Evolutionary conservation across 2,797 vertebrate species (phyloP), one percentile per base, ranked within the genome.

Genomic region (Xiphophorus birchmanni): DNA sequence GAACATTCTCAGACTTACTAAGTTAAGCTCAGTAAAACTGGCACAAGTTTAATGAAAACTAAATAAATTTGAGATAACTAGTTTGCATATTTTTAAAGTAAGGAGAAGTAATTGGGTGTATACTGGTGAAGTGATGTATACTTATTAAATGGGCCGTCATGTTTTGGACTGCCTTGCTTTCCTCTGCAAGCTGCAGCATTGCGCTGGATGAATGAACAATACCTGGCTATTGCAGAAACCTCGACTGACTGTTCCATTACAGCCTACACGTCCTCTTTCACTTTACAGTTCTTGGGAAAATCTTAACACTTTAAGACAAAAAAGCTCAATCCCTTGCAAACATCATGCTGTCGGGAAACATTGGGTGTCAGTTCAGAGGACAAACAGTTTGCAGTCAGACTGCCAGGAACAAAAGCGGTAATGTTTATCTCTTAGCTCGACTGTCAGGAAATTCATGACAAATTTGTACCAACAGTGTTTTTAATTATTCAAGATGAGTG

Each of bases 141-240:
- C 75, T 48, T 23, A 52, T 37, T 58, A 37, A 37, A 73, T 45
- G 79, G 75, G 37, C 40, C 21, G 9, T 54, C 52, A 37, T 83
- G 82, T 84, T 83, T 26, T 60, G 60, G 37, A 71, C 17, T 13
- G 54, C 60, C 67, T 74, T 71, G 60, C 81, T 90, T 89, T 79
- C 77, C 85, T 60, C 54, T 84, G 58, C 42, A 11, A 23, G 77
- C 87, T 80, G 73, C 83, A 86, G 86, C 87, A 45, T 21, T 82
- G 80, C n/a, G 17, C 82, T 67, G 84, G 37, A 92, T 95, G 92
- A 95, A 94, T 94, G 91, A 91, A 95, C 94, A 94, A 92, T 93
- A 83, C 91, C 92, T 95, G 93, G 94, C 93, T 79, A 80, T 88
- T 50, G 84, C 75, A 73, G 75, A 85, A 69, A 82, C 87, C 50